phyloP scores from a whole-genome alignment of 2,888 invertebrate species.

The Villa cingulata region DNA sequence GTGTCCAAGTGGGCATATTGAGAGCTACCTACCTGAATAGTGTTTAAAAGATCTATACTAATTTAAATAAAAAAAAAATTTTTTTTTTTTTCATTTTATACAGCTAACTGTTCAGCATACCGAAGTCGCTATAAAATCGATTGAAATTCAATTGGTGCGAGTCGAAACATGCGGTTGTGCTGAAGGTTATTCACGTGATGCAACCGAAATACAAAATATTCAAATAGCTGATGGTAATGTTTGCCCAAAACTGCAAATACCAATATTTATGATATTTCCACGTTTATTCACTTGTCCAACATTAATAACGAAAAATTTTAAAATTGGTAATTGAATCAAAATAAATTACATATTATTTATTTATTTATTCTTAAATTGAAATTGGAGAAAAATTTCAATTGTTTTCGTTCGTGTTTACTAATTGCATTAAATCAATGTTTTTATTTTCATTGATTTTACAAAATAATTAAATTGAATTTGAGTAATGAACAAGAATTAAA shows the following conservation, averaged over 20 bases:
- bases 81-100: constrained; percentile 9
- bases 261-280: constrained; percentile 92
- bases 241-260: constrained; percentile 63
- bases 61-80: not conserved
- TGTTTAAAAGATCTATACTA: not conserved
- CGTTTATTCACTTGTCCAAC: constrained; percentile 91
- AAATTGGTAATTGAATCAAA: constrained; percentile 56
- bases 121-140: constrained; percentile 72
- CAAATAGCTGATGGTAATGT: constrained; percentile 93
- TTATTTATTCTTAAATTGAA: too few species aligned
- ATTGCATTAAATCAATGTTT: constrained; percentile 8
- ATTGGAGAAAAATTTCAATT: too few species aligned
- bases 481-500: too few species aligned
- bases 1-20: not conserved
- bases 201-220: constrained; percentile 96
- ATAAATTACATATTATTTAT: constrained; percentile 8
- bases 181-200: constrained; percentile 86
- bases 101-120: constrained; percentile 68
- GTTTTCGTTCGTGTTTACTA: too few species aligned
- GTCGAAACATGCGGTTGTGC: constrained; percentile 92
- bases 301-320: constrained; percentile 78
- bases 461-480: too few species aligned
- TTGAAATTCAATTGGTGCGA: constrained; percentile 85
- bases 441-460: not conserved
- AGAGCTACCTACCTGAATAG: not conserved